Percentiles rank a stretch among this genome's conserved stretches.
These are phyloP conservation scores for Enteromius afrohamiltoni DNA, from an alignment of 2,797 vertebrate species.

Conservation along the genomic window DNA sequence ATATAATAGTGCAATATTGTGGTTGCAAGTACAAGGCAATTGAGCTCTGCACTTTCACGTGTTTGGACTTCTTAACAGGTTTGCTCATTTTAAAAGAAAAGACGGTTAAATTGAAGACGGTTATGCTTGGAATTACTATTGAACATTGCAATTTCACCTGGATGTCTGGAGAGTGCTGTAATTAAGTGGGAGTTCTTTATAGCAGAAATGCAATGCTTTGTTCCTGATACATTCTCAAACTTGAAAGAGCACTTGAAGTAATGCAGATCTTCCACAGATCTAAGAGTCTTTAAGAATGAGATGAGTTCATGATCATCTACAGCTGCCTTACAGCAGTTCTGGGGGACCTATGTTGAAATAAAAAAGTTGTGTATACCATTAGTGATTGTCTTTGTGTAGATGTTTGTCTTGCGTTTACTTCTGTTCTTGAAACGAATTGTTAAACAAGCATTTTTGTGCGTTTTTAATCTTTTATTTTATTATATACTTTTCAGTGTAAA, in stretches of 20 bases:
- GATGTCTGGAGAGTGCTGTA: background rate
- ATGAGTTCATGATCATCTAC: background rate
- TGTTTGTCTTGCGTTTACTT: background rate
- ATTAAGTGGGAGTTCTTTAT: background rate
- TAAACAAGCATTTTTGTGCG: background rate
- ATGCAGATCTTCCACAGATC: conserved; percentile 3
- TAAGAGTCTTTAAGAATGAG: background rate
- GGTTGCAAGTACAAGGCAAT: conserved; percentile 24
- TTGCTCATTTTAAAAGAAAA: conserved; percentile 18
- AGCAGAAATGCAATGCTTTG: background rate
- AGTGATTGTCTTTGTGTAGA: background rate
- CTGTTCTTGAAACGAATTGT: background rate
- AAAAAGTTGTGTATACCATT: conserved; percentile 10
- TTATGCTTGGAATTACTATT: conserved; percentile 15
- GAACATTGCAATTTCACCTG: background rate
- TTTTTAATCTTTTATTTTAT: background rate
- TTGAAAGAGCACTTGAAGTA: background rate
- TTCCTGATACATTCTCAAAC: background rate
- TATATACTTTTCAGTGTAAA: background rate
- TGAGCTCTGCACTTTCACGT: conserved; percentile 31
- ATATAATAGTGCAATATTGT: conserved; percentile 24
- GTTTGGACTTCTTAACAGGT: background rate
- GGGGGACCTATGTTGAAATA: background rate
- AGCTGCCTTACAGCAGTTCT: background rate
- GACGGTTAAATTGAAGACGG: conserved; percentile 15